These are phyloP conservation scores for Molossus alvarezi DNA, from an alignment of 2,797 vertebrate genomes.

Conservation along the genomic window DNA sequence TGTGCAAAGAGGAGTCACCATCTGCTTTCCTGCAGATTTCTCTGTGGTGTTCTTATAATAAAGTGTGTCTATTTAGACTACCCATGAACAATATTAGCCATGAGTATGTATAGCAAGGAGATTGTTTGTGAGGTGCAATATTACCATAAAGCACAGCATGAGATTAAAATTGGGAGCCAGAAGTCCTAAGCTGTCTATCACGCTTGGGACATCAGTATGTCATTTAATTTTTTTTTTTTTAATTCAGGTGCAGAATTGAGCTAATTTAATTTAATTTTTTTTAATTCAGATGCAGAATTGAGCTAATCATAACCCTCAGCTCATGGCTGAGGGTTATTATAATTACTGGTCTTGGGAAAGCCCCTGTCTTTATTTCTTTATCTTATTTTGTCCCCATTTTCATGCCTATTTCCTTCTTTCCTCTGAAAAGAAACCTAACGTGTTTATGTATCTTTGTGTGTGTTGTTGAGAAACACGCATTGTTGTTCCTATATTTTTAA, in stretches of 20 bases:
- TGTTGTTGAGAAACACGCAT: not conserved
- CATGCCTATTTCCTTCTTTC: conserved; percentile 40
- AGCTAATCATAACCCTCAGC: not conserved
- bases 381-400: not conserved
- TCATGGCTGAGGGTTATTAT: not conserved
- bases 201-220: not conserved
- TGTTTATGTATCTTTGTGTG: not conserved
- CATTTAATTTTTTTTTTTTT: not conserved
- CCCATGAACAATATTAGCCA: not conserved
- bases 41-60: not conserved
- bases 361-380: conserved; percentile 2
- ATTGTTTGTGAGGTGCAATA: not conserved
- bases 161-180: not conserved
- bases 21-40: not conserved
- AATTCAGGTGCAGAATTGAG: not conserved
- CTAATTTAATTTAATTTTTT: not conserved
- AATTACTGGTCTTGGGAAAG: not conserved
- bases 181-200: not conserved
- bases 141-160: not conserved
- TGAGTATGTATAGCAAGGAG: not conserved
- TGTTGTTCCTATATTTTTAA: conserved; percentile 9
- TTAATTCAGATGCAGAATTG: not conserved
- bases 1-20: fast-evolving
- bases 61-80: not conserved
- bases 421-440: not conserved